Evolutionary conservation across 2,113 vertebrate genomes (phyloP).

Genomic region (Arenaria interpres): DNA sequence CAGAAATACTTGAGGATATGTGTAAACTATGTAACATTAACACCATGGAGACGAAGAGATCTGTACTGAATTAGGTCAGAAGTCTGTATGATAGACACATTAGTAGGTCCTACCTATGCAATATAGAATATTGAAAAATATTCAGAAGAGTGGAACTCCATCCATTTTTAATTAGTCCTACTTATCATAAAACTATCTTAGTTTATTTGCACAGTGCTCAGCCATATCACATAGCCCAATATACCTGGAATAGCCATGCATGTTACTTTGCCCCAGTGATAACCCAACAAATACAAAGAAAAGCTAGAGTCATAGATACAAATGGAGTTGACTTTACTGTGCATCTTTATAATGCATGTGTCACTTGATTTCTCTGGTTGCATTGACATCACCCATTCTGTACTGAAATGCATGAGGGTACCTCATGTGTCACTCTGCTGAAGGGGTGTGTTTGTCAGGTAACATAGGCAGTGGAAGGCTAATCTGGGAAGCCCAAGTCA

Average conservation of each 20-base stretch:
- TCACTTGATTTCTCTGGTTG: not conserved
- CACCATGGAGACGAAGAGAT: not conserved
- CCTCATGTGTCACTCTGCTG: not conserved
- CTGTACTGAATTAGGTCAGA: not conserved
- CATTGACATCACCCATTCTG: not conserved
- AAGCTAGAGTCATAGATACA: not conserved
- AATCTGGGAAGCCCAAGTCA: not conserved
- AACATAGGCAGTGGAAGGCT: not conserved
- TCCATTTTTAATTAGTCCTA: not conserved
- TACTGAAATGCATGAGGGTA: fast-evolving
- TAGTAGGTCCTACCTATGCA: not conserved
- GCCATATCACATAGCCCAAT: fast-evolving
- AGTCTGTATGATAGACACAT: not conserved
- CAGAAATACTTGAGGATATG: not conserved
- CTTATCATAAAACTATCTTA: not conserved
- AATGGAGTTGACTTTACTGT: not conserved
- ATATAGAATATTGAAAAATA: not conserved
- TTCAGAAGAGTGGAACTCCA: not conserved
- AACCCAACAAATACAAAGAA: not conserved
- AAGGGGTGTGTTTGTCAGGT: not conserved
- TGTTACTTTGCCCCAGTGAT: not conserved
- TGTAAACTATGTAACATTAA: not conserved
- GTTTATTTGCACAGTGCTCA: not conserved
- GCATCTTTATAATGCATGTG: not conserved
- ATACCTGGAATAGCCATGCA: not conserved